phyloP scores from a whole-genome alignment of 2,797 vertebrate species.

The Aldrovandia affinis region DNA sequence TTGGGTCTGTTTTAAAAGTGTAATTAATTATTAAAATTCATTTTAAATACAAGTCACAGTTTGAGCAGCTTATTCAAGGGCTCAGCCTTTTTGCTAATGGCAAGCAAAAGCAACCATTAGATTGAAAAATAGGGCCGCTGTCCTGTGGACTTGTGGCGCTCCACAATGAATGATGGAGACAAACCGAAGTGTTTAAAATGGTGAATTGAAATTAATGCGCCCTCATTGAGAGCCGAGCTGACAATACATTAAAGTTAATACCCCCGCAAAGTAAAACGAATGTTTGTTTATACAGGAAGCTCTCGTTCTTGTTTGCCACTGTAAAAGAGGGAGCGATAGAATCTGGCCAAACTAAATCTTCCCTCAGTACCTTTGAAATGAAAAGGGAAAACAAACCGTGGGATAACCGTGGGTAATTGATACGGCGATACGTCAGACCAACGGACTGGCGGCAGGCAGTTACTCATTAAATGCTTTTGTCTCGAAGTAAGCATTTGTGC shows the following conservation, averaged over 20 bases:
- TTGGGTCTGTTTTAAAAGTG: conserved; percentile 64
- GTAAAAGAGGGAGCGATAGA: conserved; percentile 63
- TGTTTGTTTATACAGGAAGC: conserved; percentile 88
- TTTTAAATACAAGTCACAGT: conserved; percentile 69
- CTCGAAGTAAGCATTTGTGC: conserved; percentile 39
- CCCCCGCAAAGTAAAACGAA: conserved; percentile 87
- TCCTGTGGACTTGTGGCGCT: conserved; percentile 64
- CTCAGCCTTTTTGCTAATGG: conserved; percentile 59
- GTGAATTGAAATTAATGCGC: conserved; percentile 86
- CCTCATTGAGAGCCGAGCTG: conserved; percentile 78
- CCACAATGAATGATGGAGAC: conserved; percentile 82
- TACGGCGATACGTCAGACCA: conserved; percentile 56
- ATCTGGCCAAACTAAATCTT: conserved; percentile 62
- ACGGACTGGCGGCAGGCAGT: conserved; percentile 60
- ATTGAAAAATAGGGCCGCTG: conserved; percentile 79
- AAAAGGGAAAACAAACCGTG: conserved; percentile 55
- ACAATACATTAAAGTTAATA: conserved; percentile 87
- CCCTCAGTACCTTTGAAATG: conserved; percentile 48
- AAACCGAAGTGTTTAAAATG: conserved; percentile 86
- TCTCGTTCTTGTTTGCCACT: conserved; percentile 62
- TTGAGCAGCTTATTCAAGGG: conserved; percentile 62
- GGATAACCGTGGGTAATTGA: conserved; percentile 61
- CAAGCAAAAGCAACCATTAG: conserved; percentile 72
- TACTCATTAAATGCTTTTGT: conserved; percentile 51
- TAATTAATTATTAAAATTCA: conserved; percentile 74